Evolutionary conservation across 2,797 vertebrate species (phyloP).

Genomic region (Mus spretus): DNA sequence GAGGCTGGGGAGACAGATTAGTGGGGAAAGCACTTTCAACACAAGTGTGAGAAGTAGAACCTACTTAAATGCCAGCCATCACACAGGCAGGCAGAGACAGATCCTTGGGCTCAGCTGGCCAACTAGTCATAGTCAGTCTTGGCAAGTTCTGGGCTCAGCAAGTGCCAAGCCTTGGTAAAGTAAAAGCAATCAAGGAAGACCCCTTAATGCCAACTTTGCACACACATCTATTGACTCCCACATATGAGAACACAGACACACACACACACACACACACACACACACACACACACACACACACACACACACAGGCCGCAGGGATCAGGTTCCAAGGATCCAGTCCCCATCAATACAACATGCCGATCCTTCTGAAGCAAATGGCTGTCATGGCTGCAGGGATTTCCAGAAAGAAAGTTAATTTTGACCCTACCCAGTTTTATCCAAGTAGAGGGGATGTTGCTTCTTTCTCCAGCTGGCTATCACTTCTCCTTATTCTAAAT

Average conservation of each 20-base stretch:
- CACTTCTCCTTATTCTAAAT: conserved; percentile 57
- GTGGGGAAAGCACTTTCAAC: background rate
- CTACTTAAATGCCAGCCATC: background rate
- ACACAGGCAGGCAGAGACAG: background rate
- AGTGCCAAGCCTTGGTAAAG: background rate
- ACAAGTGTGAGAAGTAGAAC: background rate
- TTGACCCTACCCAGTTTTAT: background rate
- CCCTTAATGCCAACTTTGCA: background rate
- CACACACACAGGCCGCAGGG: background rate
- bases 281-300: background rate
- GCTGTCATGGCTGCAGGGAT: background rate
- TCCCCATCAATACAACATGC: background rate
- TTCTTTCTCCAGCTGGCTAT: background rate
- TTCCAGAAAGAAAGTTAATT: conserved; percentile 39
- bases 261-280: background rate
- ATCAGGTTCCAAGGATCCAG: background rate
- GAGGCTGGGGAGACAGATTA: no score
- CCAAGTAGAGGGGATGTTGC: background rate
- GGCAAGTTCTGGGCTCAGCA: background rate
- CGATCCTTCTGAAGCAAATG: background rate
- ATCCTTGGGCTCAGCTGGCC: no score
- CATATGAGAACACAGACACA: background rate
- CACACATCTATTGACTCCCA: background rate
- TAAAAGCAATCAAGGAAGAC: background rate
- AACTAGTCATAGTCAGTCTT: background rate